Evolutionary conservation across 92 coral and sea anemone species (phyloP).

Genomic region (Blastomussa wellsi): DNA sequence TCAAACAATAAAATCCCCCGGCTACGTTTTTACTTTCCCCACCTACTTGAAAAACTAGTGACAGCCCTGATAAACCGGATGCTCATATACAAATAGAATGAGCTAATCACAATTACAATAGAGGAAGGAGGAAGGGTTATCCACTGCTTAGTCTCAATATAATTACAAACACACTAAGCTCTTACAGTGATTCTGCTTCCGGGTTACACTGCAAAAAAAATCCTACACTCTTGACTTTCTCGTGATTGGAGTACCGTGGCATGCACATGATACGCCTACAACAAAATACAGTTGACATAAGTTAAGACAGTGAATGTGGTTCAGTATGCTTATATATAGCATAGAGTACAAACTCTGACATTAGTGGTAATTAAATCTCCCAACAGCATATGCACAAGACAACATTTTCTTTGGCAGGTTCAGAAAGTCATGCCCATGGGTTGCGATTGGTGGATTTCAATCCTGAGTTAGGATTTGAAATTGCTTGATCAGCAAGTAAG

Average conservation of each 20-base stretch:
- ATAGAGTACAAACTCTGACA: neutral
- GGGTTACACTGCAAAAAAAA: constrained; percentile 95
- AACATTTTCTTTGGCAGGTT: neutral
- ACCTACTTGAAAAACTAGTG: too few species aligned
- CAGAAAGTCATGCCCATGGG: neutral
- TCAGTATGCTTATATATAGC: neutral
- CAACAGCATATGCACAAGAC: too few species aligned
- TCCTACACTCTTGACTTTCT: constrained; percentile 86
- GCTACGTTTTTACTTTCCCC: too few species aligned
- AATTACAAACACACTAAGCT: neutral
- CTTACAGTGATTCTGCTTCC: constrained; percentile 93
- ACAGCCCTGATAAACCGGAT: too few species aligned
- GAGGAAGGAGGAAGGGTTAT: too few species aligned
- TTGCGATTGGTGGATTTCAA: neutral
- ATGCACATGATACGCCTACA: constrained; percentile 94
- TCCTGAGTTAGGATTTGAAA: too few species aligned
- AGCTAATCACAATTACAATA: neutral
- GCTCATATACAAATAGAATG: too few species aligned
- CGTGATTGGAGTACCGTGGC: constrained; percentile 81
- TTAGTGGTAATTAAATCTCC: too few species aligned
- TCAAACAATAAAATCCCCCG: too few species aligned
- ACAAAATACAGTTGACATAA: constrained; percentile 2
- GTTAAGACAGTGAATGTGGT: neutral
- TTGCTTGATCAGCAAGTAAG: too few species aligned
- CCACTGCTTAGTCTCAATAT: neutral